These are phyloP conservation scores for Cotesia typhae DNA, from an alignment of 1,140 invertebrate genomes.

Conservation along the genomic window DNA sequence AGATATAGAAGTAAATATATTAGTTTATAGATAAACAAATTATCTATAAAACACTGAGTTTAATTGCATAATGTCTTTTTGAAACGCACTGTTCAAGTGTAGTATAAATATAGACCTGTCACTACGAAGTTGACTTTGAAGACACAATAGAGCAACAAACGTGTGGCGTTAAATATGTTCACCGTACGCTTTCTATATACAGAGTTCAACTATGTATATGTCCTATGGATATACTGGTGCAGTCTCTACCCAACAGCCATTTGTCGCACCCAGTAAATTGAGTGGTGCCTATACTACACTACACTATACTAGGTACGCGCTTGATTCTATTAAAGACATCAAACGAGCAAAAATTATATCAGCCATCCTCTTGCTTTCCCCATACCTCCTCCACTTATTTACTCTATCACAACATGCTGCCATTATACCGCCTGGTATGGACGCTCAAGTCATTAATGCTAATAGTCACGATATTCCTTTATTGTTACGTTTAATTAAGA, in stretches of 20 bases:
- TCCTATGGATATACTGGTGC: conserved; percentile 17
- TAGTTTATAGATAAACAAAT: no score
- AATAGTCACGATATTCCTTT: conserved; percentile 2
- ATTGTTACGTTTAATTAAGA: no score
- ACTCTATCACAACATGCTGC: conserved; percentile 22
- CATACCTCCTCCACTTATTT: conserved; percentile 15
- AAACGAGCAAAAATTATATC: conserved; percentile 66
- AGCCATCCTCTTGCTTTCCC: conserved; percentile 45
- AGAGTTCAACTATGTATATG: conserved; percentile 9
- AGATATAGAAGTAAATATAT: no score
- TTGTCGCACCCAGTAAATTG: conserved; percentile 64
- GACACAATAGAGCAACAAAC: no score
- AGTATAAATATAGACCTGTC: no score
- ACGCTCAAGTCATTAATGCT: conserved; percentile 23
- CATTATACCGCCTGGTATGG: conserved; percentile 22
- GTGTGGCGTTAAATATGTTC: no score
- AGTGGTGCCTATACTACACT: conserved; percentile 54
- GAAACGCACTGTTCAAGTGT: no score
- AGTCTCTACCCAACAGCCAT: conserved; percentile 56
- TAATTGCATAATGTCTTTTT: no score
- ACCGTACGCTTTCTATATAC: conserved; percentile 8
- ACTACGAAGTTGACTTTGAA: no score
- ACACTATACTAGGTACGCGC: conserved; percentile 57
- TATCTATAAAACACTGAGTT: no score
- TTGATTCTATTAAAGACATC: conserved; percentile 66